Evolutionary conservation across 2,113 vertebrate genomes (phyloP), one percentile per base, ranked within the genome.

Genomic region (Eretmochelys imbricata): DNA sequence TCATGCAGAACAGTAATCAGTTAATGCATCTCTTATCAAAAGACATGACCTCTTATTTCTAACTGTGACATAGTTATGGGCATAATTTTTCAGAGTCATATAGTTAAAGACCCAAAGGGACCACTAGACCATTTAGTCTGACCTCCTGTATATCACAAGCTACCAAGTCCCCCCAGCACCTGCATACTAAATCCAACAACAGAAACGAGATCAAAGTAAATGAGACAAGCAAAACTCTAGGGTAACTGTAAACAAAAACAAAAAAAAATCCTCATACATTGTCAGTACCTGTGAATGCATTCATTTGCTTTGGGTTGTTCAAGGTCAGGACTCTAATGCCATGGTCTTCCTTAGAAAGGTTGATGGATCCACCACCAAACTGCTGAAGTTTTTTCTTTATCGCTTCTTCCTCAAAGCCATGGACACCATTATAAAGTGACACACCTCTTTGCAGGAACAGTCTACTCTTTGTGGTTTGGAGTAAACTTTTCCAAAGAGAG

Each of bases 261-360:
- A 89, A 89, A 38, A 57, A 10, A n/a, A 17, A 0, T 5, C 38
- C 8, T 29, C 16, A 29, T 46, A 75, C 1, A 27, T 65, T 38
- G 69, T 59, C 38, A 53, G 31, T 98, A 99, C 99, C 99, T 95
- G 99, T 99, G 95, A 99, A 98, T 17, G 99, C 99, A 86, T 99
- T 99, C 99, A 98, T 99, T 92, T 98, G 98, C 79, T 97, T 97
- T 0, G 99, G 99, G 95, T 99, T 99, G 97, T 99, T 99, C 95
- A 99, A 84, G 19, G 99, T 99, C 88, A 99, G 98, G 80, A 99
- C 97, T 11, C 98, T 99, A 75, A 99, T 98, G 84, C 99, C 99
- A 87, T 92, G 98, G 78, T 99, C 98, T 62, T 98, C 97, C 96
- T 99, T 99, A 95, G 97, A 96, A 84, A 99, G 99, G 91, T 98